These are phyloP conservation scores for Psophia crepitans DNA, from an alignment of 2,113 vertebrate species.

Conservation along the genomic window DNA sequence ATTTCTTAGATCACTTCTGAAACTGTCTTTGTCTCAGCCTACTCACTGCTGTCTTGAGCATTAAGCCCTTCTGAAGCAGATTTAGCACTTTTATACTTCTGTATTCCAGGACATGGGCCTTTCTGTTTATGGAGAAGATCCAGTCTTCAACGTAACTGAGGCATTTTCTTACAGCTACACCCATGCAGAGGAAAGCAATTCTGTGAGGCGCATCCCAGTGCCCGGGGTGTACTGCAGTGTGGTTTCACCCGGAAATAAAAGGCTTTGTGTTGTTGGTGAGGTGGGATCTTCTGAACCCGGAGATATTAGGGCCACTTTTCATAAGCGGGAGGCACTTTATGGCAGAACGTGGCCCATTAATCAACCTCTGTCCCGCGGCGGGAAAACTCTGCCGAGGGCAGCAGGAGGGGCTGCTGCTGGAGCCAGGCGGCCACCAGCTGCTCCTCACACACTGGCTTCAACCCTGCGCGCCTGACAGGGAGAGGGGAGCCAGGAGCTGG, in stretches of 20 bases:
- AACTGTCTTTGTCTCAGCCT: not conserved
- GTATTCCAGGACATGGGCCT: not conserved
- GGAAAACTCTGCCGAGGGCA: not conserved
- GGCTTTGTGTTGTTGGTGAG: rapidly evolving
- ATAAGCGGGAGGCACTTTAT: rapidly evolving
- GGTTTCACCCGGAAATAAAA: not conserved
- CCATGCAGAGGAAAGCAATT: not conserved
- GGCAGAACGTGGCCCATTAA: rapidly evolving
- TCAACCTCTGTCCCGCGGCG: no score
- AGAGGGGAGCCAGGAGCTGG: not conserved
- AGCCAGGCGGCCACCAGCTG: no score
- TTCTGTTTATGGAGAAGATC: rapidly evolving
- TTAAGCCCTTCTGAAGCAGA: not conserved
- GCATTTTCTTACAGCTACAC: not conserved
- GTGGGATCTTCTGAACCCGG: not conserved
- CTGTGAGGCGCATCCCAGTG: not conserved
- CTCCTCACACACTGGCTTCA: not conserved
- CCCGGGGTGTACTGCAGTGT: no score
- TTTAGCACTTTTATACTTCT: not conserved
- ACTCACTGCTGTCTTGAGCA: not conserved
- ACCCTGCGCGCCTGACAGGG: no score
- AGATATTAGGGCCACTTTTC: no score
- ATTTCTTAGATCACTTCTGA: not conserved
- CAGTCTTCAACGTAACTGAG: not conserved
- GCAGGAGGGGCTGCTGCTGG: not conserved